phyloP scores from a whole-genome alignment of 2,888 invertebrate species.

The Anagyrus pseudococci region DNA sequence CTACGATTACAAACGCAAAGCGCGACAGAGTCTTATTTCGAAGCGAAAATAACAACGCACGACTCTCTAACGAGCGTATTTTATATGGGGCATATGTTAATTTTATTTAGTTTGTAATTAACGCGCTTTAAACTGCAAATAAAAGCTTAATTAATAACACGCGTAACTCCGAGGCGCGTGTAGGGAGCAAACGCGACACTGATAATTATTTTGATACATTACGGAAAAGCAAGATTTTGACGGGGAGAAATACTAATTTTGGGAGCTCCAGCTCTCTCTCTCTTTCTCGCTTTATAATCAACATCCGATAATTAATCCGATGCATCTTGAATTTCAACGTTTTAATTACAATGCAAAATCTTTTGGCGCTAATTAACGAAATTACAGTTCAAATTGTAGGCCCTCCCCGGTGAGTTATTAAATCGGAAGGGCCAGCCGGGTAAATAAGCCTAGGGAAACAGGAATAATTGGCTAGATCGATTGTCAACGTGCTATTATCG shows the following conservation, averaged over 20 bases:
- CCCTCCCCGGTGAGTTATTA: too few relatives aligned
- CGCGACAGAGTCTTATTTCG: slow-evolving; percentile 2
- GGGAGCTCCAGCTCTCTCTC: not conserved
- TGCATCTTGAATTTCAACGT: not conserved
- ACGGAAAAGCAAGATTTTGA: too few relatives aligned
- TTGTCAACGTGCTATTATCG: too few relatives aligned
- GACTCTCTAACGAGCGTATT: not conserved
- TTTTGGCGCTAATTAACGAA: not conserved
- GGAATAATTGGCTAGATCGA: too few relatives aligned
- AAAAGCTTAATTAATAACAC: too few relatives aligned
- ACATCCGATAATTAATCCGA: not conserved
- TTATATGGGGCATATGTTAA: not conserved
- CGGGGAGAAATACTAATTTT: not conserved
- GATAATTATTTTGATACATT: not conserved
- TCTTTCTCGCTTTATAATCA: slow-evolving; percentile 7
- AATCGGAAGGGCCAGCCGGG: too few relatives aligned
- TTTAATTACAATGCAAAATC: not conserved
- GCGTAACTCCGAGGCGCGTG: not conserved
- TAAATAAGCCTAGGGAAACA: too few relatives aligned
- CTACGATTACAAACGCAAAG: not conserved
- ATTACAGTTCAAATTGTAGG: not conserved
- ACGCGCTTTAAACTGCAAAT: too few relatives aligned
- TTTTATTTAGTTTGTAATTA: too few relatives aligned
- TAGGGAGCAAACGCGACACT: not conserved
- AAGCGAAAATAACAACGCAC: not conserved